Base-by-base conservation (phyloP, 2,888 invertebrate species). In the Cephus pulcher region DNA sequence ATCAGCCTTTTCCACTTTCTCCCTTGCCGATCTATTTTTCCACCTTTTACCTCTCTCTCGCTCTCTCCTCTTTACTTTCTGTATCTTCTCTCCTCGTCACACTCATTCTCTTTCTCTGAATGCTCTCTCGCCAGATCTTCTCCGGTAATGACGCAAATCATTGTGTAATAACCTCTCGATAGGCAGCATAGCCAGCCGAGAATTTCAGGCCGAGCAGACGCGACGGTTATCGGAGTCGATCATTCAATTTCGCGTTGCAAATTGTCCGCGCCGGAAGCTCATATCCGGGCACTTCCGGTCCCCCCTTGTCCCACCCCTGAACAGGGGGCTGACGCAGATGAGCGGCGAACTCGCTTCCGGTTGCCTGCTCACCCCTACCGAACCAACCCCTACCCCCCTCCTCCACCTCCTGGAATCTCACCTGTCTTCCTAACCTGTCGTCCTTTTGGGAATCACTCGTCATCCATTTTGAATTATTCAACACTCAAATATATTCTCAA, bases 251-350 rank as follows among this genome's bases (percentile, higher is more conserved):
- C 93, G 93, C 93, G 92, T 92, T 93, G 93, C 94, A 95, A 96
- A 96, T 95, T 95, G 95, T 96, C 95, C 95, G 95, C 94, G 95
- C 95, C 95, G 95, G 95, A 95, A 95, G 95, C 95, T 96, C 95
- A 96, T 96, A 95, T 96, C 96, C 96, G 95, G 95, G 89, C 85
- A 87, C 90, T 90, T 91, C 91, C 91, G 90, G 89, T 89, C 85
- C 88, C 81, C 85, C 86, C 87, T 83, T 83, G 83, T 83, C 79
- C 87, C 86, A 82, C 86, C 83, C 56, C 37, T 73, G 78, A 69
- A 73, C 79, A 75, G 80, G 82, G 82, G 82, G 81, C 83, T 80
- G 85, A 86, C 85, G 87, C 85, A 86, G 87, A 90, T 89, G 89
- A 88, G 88, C 89, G 88, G 86, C 88, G 88, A 89, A 87, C 86